Conservation (phyloP, 2,113 vertebrate genomes). For the Phalacrocorax brasilianus region DNA sequence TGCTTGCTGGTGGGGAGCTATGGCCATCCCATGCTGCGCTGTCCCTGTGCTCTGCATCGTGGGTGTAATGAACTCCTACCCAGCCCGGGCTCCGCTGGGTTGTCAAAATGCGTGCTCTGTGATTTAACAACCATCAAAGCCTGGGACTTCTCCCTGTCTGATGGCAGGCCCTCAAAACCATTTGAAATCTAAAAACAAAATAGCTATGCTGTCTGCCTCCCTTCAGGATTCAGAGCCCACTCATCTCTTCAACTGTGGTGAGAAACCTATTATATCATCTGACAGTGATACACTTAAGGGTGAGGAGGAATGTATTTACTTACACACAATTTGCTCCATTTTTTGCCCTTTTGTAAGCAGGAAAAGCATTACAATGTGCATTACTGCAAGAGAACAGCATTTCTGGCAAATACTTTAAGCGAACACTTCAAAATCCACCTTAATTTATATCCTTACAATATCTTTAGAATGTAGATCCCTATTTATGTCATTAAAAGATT, state of each 20-base stretch:
- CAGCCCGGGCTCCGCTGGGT: not conserved
- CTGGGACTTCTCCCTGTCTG: not conserved
- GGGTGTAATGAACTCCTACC: not conserved
- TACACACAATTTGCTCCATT: not conserved
- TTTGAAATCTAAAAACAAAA: constrained; percentile 42
- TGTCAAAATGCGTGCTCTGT: not conserved
- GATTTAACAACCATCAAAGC: constrained; percentile 44
- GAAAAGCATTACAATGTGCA: not conserved
- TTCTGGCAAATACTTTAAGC: not conserved
- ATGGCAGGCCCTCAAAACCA: not conserved
- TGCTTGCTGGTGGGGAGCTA: not conserved
- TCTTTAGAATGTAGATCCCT: not conserved
- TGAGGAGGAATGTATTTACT: constrained; percentile 30
- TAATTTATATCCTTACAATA: not conserved
- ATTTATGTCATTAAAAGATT: constrained; percentile 20
- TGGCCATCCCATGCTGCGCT: accelerated
- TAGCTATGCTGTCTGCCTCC: constrained; percentile 26
- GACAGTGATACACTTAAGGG: not conserved
- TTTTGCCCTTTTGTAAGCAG: not conserved
- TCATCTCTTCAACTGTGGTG: not conserved
- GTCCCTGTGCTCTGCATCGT: accelerated
- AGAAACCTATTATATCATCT: constrained; percentile 30
- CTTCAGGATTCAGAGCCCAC: constrained; percentile 17
- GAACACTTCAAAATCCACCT: not conserved
- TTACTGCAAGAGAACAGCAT: not conserved